Conservation (phyloP, 2,113 vertebrate species). For the Platycercus adscitus region DNA sequence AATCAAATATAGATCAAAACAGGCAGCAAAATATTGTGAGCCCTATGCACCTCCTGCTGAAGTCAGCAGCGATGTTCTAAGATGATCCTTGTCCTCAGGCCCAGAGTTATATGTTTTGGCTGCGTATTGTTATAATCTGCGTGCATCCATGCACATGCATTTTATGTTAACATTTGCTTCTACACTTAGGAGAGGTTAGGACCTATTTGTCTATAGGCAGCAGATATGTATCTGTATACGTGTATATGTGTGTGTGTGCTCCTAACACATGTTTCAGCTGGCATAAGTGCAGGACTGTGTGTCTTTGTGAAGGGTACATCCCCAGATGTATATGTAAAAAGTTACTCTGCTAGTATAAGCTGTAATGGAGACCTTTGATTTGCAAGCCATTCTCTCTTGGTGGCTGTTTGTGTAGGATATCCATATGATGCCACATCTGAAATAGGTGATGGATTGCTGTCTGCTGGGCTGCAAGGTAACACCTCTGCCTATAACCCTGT, state of each 20-base stretch:
- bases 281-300: background rate
- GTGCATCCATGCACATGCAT: fast-evolving
- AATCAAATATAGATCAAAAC: background rate
- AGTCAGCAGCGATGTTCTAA: background rate
- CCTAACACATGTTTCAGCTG: background rate
- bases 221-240: background rate
- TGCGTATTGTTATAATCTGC: background rate
- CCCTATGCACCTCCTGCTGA: background rate
- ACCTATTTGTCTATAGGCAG: background rate
- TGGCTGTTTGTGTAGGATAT: background rate
- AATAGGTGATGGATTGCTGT: constrained; percentile 11
- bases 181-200: background rate
- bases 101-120: background rate
- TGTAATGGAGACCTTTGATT: background rate
- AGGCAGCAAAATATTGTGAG: background rate
- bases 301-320: background rate
- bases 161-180: background rate
- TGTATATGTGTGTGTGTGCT: background rate
- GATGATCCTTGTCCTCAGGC: background rate
- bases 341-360: background rate
- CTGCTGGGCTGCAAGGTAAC: background rate
- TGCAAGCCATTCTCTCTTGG: background rate
- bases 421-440: background rate
- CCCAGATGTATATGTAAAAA: fast-evolving
- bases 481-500: background rate